Percentiles rank a stretch among this genome's conserved stretches.
phyloP scores from a whole-genome alignment of 2,113 vertebrate genomes.

The Lepus timidus region DNA sequence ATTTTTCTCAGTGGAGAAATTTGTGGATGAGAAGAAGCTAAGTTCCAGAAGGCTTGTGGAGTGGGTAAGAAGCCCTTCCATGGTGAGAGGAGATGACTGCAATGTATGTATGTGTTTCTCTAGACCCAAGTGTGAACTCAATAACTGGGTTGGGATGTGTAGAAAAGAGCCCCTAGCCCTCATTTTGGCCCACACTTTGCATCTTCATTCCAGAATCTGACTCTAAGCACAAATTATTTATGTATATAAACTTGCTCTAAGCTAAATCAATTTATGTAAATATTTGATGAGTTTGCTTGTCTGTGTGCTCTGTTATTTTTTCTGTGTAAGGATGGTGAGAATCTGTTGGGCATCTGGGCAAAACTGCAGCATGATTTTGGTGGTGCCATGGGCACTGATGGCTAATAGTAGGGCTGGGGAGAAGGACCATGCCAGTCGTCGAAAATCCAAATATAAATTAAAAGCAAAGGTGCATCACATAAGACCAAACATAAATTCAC shows the following conservation, averaged over 20 bases:
- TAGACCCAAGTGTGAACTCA: not conserved
- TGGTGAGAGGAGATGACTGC: not conserved
- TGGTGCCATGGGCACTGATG: not conserved
- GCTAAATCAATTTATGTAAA: conserved; percentile 87
- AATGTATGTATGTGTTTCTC: not conserved
- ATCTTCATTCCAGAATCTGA: conserved; percentile 80
- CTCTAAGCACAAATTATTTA: conserved; percentile 84
- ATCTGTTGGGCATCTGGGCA: conserved; percentile 49
- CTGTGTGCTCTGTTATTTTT: conserved; percentile 56
- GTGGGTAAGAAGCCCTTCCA: not conserved
- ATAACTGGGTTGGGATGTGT: not conserved
- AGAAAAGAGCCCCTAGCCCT: not conserved
- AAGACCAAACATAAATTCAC: not conserved
- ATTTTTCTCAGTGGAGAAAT: not conserved
- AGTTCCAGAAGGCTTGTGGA: not conserved
- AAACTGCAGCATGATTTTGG: not conserved
- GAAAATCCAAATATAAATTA: not conserved
- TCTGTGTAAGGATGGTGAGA: conserved; percentile 50
- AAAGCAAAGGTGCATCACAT: not conserved
- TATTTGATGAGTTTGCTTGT: conserved; percentile 86
- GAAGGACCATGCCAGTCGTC: not conserved
- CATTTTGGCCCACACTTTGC: not conserved
- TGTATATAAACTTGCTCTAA: conserved; percentile 77
- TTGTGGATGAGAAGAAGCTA: not conserved
- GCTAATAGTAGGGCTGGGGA: too few species aligned